Percentiles rank a stretch among this genome's conserved stretches.
Conservation (phyloP, 2,113 vertebrate genomes). For the Gopherus evgoodei region DNA sequence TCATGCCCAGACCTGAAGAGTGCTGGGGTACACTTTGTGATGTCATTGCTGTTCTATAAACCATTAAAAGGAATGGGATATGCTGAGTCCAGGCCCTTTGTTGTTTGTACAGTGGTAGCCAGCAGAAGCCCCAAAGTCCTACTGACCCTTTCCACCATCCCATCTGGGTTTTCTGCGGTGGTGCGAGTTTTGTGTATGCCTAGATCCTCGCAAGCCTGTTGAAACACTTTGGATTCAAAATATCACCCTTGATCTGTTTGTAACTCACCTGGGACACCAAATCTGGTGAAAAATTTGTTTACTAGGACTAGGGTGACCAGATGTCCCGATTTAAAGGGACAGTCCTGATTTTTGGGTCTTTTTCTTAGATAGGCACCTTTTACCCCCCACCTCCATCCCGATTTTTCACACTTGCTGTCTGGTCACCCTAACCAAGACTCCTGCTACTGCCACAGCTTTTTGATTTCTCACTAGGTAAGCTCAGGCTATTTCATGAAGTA, state of each 20-base stretch:
- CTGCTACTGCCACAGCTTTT: neutral
- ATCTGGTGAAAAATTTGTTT: neutral
- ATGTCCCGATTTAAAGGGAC: no score
- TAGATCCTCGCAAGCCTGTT: neutral
- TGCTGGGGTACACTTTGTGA: no score
- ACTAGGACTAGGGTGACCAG: neutral
- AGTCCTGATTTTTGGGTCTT: no score
- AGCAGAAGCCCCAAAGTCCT: neutral
- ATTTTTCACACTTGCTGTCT: no score
- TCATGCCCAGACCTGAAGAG: neutral
- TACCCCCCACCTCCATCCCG: no score
- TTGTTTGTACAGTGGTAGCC: neutral
- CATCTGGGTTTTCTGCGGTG: neutral
- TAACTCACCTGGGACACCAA: neutral
- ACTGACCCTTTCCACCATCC: neutral
- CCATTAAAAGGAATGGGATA: neutral
- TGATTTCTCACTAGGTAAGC: no score
- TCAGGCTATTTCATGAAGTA: no score
- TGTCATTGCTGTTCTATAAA: neutral
- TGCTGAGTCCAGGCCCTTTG: neutral
- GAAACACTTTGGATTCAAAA: neutral
- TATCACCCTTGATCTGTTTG: neutral
- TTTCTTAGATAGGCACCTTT: no score
- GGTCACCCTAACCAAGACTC: neutral
- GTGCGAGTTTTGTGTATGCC: neutral